phyloP scores from a whole-genome alignment of 92 coral and sea anemone species.

The Parazoanthus atlanticus region DNA sequence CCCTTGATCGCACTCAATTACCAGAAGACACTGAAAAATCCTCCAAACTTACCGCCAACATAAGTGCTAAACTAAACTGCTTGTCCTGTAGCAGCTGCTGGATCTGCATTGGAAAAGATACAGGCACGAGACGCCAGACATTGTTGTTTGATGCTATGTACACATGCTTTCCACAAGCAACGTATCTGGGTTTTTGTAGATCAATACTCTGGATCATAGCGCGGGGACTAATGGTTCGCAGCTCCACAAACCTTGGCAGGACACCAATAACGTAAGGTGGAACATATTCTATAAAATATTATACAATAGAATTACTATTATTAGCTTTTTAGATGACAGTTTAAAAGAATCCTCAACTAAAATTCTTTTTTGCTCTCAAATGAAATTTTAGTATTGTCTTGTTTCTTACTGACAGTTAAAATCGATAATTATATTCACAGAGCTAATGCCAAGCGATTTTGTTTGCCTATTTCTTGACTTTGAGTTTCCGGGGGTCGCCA shows the following conservation, averaged over 20 bases:
- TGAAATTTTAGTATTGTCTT: too few relatives aligned
- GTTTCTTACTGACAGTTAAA: too few relatives aligned
- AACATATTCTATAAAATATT: constrained; percentile 63
- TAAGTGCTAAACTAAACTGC: constrained; percentile 91
- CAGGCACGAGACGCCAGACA: constrained; percentile 98
- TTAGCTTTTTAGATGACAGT: too few relatives aligned
- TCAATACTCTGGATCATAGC: constrained; percentile 95
- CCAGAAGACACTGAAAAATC: neutral
- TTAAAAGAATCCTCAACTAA: too few relatives aligned
- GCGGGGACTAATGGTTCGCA: constrained; percentile 92
- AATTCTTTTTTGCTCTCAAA: too few relatives aligned
- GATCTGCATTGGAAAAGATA: constrained; percentile 95
- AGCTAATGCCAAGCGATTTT: too few relatives aligned
- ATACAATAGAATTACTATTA: neutral
- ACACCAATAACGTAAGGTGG: constrained; percentile 94
- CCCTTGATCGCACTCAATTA: neutral
- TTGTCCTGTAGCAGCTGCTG: constrained; percentile 94
- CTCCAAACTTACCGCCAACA: constrained; percentile 86
- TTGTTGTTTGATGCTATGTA: constrained; percentile 90
- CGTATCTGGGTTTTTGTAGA: constrained; percentile 81
- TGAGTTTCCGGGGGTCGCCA: too few relatives aligned
- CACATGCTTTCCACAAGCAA: constrained; percentile 84
- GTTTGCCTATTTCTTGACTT: too few relatives aligned
- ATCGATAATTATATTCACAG: too few relatives aligned
- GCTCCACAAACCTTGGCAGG: constrained; percentile 91